Evolutionary conservation across 2,888 invertebrate species (phyloP).

Genomic region (Anthophora plumipes): DNA sequence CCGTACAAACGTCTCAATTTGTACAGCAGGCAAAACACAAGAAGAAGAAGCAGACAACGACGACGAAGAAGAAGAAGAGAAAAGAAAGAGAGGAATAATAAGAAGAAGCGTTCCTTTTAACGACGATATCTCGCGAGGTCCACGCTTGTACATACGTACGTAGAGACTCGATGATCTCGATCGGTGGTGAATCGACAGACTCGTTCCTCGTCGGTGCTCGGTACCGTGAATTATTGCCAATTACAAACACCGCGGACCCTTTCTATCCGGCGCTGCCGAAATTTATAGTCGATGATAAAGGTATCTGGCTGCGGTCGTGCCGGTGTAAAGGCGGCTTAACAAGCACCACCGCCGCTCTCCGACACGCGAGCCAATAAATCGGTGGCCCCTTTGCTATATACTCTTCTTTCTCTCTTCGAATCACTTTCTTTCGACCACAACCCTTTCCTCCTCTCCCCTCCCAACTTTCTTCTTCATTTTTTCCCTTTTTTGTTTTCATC

Average conservation of each 20-base stretch:
- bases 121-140: slow-evolving; percentile 4
- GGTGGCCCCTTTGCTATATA: not conserved
- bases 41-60: too few relatives aligned
- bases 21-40: slow-evolving; percentile 10
- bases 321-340: slow-evolving; percentile 73
- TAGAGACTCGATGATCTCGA: not conserved
- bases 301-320: slow-evolving; percentile 67
- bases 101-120: slow-evolving; percentile 13
- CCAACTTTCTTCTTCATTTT: slow-evolving; percentile 8
- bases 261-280: slow-evolving; percentile 71
- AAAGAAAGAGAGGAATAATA: not conserved
- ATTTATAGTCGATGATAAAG: slow-evolving; percentile 81
- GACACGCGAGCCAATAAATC: slow-evolving; percentile 78
- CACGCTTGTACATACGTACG: not conserved
- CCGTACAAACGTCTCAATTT: slow-evolving; percentile 54
- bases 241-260: slow-evolving; percentile 65
- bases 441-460: too few relatives aligned
- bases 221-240: slow-evolving; percentile 74
- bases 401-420: not conserved
- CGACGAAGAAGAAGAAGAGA: too few relatives aligned
- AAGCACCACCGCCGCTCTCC: slow-evolving; percentile 67
- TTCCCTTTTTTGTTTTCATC: too few relatives aligned
- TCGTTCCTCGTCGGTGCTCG: slow-evolving; percentile 27
- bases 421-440: slow-evolving; percentile 32
- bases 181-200: slow-evolving; percentile 46